Base-by-base conservation (phyloP, 2,113 vertebrate species). In the Lethenteron camtschaticum region DNA sequence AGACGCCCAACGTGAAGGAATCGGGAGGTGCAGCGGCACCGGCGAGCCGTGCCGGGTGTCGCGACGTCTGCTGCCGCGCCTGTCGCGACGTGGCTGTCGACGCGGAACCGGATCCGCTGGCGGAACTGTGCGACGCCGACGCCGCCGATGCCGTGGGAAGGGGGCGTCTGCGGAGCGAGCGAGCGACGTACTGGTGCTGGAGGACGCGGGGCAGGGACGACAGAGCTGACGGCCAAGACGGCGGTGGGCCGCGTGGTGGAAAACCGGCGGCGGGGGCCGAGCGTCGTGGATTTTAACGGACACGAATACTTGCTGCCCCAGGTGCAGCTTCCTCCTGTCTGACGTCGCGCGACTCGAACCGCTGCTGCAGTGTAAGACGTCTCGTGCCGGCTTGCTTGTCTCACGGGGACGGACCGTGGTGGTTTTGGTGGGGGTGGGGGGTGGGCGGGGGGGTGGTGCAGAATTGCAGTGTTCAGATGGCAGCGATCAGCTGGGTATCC, bases 301-400 rank as follows among this genome's bases (percentile, higher is more conserved):
- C 83, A 88, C 75, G 82, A 83, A 12, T 99, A 95, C 73, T 74
- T 96, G 13, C 76, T 96, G 69, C 90, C 90, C 86, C 2, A 81
- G 75, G 69, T 78, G 87, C 70, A 79, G 81, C 70, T 96, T 99
- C 76, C 85, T 99, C 75, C 82, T 96, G 12, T 96, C 94, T 56
- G 94, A 96, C 76, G 77, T 96, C 78, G 85, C 84, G 41, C 78
- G 78, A 74, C 79, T 89, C 69, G 79, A 88, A 41, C 88, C 88
- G 1, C 82, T 96, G 12, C 73, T 89, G 56, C 77, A 79, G 63
- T 84, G 88, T 95, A 80, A 89, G 60, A 63, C 13, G 13, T 18
- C 60, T 14, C 13, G 60, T 6, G 13, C 60, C 13, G 60, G 60
- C 13, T 63, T 63, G 41, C 5, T 41, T 41, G 41, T 41, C 41